These are phyloP conservation scores for Rhynchonycteris naso DNA, from an alignment of 2,797 vertebrate species.

Conservation along the genomic window DNA sequence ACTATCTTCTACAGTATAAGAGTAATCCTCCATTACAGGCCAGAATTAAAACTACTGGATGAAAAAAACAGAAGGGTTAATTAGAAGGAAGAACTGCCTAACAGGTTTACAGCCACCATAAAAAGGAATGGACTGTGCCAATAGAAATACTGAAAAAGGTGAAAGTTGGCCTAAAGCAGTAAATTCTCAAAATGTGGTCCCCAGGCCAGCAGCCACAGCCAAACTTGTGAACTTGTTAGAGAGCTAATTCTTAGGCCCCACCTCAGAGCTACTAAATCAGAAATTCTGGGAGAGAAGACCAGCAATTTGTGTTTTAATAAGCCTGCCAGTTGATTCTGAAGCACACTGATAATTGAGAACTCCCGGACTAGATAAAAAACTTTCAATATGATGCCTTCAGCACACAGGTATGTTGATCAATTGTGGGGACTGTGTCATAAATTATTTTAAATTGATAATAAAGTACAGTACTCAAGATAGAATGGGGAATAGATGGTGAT, in stretches of 20 bases:
- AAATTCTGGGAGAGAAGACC: neutral
- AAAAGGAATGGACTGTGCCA: neutral
- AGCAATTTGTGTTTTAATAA: conserved; percentile 23
- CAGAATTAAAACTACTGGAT: neutral
- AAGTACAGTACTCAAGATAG: neutral
- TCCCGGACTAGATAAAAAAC: neutral
- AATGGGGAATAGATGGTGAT: no score
- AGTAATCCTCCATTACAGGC: neutral
- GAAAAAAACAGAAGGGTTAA: conserved; percentile 23
- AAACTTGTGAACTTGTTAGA: neutral
- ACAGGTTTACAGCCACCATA: neutral
- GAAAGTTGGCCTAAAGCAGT: neutral
- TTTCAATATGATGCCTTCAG: neutral
- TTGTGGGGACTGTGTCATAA: neutral
- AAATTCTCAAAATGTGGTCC: neutral
- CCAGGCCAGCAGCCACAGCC: neutral
- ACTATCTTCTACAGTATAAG: neutral
- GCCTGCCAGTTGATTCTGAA: neutral
- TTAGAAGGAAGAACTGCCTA: neutral
- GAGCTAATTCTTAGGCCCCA: neutral
- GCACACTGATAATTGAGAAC: neutral
- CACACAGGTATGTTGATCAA: neutral
- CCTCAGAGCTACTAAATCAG: neutral
- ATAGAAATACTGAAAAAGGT: neutral
- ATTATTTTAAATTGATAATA: conserved; percentile 35